These are phyloP conservation scores for Agapornis roseicollis DNA, from an alignment of 2,113 vertebrate species.

Conservation along the genomic window DNA sequence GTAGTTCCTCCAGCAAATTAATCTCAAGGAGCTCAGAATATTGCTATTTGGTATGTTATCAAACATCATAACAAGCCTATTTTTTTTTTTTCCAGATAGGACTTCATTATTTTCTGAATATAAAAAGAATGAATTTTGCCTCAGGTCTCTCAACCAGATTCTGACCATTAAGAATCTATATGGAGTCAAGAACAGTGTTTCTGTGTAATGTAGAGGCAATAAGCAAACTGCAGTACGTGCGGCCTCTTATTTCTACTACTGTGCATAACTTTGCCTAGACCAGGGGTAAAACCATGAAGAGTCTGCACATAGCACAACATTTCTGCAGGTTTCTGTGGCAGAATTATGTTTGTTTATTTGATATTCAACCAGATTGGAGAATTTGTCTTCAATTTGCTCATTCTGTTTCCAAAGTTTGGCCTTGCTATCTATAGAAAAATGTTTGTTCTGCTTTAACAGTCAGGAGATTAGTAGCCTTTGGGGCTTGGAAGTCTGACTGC, in stretches of 20 bases:
- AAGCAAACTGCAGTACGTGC: background rate
- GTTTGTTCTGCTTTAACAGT: background rate
- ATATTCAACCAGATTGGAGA: background rate
- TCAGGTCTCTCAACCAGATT: background rate
- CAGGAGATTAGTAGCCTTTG: background rate
- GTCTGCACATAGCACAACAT: background rate
- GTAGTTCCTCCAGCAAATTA: background rate
- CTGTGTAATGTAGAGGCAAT: background rate
- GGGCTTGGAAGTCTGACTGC: background rate
- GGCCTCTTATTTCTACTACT: background rate
- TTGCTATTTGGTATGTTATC: background rate
- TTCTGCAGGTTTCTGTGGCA: background rate
- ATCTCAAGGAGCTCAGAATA: background rate
- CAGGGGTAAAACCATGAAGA: no score
- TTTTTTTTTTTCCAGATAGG: background rate
- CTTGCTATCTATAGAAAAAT: background rate
- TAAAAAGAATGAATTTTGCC: conserved; percentile 1
- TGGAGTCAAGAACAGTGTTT: background rate
- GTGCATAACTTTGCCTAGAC: background rate
- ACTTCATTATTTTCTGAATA: background rate
- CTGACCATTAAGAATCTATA: background rate
- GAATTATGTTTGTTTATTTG: background rate
- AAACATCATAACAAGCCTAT: background rate
- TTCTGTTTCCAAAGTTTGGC: background rate
- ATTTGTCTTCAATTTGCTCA: background rate